Evolutionary conservation across 1,140 invertebrate species (phyloP).

Genomic region (Bombus confusus): DNA sequence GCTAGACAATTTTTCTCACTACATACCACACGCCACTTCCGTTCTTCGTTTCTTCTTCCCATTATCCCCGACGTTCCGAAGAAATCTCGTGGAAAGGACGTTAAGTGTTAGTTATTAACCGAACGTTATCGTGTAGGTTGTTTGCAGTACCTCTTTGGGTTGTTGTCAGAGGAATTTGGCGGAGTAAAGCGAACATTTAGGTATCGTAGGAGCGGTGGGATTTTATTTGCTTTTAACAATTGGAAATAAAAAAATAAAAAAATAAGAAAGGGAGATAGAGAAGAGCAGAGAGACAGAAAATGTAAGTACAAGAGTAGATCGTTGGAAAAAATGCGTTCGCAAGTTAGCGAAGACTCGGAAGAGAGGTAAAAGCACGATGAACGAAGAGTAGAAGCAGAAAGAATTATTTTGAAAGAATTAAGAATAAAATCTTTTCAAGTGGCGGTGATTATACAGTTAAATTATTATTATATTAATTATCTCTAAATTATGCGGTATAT

Average conservation of each 20-base stretch:
- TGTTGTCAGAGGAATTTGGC: not conserved
- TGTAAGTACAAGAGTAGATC: too few relatives aligned
- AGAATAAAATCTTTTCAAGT: not conserved
- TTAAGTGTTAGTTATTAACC: not conserved
- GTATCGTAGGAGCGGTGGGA: too few relatives aligned
- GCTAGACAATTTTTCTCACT: conserved; percentile 40
- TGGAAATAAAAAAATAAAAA: too few relatives aligned
- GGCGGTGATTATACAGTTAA: too few relatives aligned
- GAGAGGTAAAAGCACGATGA: too few relatives aligned
- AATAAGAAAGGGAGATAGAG: too few relatives aligned
- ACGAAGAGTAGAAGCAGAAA: too few relatives aligned
- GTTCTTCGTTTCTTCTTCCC: conserved; percentile 14
- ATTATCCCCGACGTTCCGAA: not conserved
- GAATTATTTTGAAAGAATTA: not conserved
- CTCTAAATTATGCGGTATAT: not conserved
- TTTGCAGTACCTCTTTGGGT: too few relatives aligned
- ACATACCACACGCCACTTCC: conserved; percentile 22
- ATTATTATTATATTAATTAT: not conserved
- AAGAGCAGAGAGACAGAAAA: too few relatives aligned
- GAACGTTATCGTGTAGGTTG: too few relatives aligned
- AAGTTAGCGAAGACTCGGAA: not conserved
- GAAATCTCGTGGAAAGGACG: not conserved
- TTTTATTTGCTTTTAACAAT: too few relatives aligned
- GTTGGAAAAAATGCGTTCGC: too few relatives aligned
- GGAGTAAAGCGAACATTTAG: not conserved